Base-by-base conservation (phyloP, 2,888 invertebrate genomes). In the Diloba caeruleocephala region DNA sequence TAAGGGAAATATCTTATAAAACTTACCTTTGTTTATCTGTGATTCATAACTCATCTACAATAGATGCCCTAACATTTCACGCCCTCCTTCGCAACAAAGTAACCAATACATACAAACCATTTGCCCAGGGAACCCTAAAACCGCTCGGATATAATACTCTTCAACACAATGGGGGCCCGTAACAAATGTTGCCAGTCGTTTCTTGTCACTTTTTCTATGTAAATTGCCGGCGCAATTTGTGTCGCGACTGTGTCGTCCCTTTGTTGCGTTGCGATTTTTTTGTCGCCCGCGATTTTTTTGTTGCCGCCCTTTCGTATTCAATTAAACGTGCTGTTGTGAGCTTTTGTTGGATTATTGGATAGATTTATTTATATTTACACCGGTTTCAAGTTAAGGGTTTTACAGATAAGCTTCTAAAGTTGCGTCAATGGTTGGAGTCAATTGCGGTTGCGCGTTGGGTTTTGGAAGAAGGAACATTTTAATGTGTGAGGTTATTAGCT, bases 131-230 rank as follows among this genome's bases (percentile, higher is more conserved):
- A 42, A 21, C 64, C 64, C 74, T 14, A 51, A 70, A 59, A 33
- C n/a, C 29, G 14, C 43, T 72, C 61, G 63, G 79, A 82, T 82
- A 84, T 85, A 85, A 85, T 87, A 84, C 86, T 81, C 78, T 71
- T 74, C 82, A 81, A 89, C 82, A 92, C 91, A 91, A 91, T 91
- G 90, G 88, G 52, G 69, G 48, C 17, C 51, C 53, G 72, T 84
- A 90, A 91, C 90, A 90, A 91, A 91, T 90, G 90, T 90, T 87
- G 80, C 81, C 79, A 78, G 74, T 79, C 84, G 85, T 59, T 76
- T 71, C 81, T 82, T 88, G 90, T 89, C 89, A 88, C 85, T 89
- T 89, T 89, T 88, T 88, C 88, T 89, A 91, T 92, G 90, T 92
- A 91, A 91, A 91, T 90, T 74, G 84, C 75, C 70, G 64, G 67